phyloP scores from a whole-genome alignment of 1,140 invertebrate genomes.

The Brachionus koreanus region DNA sequence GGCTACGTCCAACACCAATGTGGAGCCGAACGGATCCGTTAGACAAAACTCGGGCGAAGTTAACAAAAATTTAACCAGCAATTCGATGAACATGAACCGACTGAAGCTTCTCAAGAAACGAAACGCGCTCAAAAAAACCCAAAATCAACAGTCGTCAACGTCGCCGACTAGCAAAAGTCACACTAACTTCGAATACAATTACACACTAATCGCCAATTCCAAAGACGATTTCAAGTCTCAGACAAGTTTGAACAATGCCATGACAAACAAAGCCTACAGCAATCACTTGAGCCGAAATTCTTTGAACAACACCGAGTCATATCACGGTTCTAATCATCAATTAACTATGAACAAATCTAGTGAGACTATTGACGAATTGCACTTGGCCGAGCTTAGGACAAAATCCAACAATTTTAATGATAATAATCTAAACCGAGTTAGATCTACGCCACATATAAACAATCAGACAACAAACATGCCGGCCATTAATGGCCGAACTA shows the following conservation, averaged over 20 bases:
- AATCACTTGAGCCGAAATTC: conserved; percentile 29
- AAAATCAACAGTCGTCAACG: background rate
- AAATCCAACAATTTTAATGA: background rate
- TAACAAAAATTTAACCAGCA: background rate
- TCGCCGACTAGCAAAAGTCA: background rate
- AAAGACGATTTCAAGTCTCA: conserved; percentile 43
- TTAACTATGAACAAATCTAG: conserved; percentile 26
- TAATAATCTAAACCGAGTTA: background rate
- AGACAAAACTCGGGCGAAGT: background rate
- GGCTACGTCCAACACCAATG: background rate
- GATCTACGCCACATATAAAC: background rate
- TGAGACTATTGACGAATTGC: conserved; percentile 31
- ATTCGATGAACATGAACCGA: conserved; percentile 9
- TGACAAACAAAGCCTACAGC: conserved; percentile 18
- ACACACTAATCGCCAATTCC: background rate
- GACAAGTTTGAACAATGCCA: conserved; percentile 4
- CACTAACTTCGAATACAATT: conserved; percentile 1
- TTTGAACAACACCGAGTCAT: conserved; percentile 19
- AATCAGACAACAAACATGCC: background rate
- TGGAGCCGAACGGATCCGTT: background rate
- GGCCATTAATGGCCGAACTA: background rate
- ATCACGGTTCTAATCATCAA: conserved; percentile 11
- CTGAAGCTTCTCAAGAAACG: conserved; percentile 41
- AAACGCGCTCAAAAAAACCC: conserved; percentile 29
- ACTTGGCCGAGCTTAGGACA: background rate